These are phyloP conservation scores for Tillus elongatus DNA, from an alignment of 2,888 invertebrate species.

Conservation along the genomic window DNA sequence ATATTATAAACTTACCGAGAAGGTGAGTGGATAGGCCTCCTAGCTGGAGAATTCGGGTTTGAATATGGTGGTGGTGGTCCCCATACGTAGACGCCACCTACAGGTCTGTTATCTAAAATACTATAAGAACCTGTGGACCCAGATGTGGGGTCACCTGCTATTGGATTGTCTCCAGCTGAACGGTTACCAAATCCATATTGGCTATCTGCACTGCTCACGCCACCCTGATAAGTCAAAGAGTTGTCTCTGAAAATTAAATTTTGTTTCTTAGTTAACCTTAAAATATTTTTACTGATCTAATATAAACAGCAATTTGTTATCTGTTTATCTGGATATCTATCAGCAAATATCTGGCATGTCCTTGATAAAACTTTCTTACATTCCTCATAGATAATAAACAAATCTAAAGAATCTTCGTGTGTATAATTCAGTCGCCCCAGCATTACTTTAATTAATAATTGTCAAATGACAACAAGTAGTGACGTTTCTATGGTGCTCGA, in stretches of 20 bases:
- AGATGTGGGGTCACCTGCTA: constrained; percentile 34
- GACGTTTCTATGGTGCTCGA: too few relatives aligned
- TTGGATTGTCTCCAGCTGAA: constrained; percentile 29
- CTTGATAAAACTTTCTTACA: too few relatives aligned
- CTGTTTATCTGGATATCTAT: too few relatives aligned
- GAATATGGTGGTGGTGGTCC: constrained; percentile 86
- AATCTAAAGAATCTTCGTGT: too few relatives aligned
- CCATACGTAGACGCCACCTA: constrained; percentile 59
- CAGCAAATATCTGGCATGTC: too few relatives aligned
- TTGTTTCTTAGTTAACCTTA: not conserved
- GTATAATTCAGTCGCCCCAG: too few relatives aligned
- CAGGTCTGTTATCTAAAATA: constrained; percentile 48
- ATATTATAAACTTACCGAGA: constrained; percentile 36
- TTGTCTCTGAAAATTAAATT: constrained; percentile 33
- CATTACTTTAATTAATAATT: too few relatives aligned
- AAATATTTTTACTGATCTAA: too few relatives aligned
- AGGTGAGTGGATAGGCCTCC: constrained; percentile 43
- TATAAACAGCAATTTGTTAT: too few relatives aligned
- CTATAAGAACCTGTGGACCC: constrained; percentile 48
- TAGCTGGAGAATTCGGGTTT: constrained; percentile 63
- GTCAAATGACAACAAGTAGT: too few relatives aligned
- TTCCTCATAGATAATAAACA: too few relatives aligned
- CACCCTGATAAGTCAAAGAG: constrained; percentile 52
- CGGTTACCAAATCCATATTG: constrained; percentile 68
- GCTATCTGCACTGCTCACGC: constrained; percentile 65